Base-by-base conservation (phyloP, 1,140 invertebrate species). In the Neodiprion virginianus region DNA sequence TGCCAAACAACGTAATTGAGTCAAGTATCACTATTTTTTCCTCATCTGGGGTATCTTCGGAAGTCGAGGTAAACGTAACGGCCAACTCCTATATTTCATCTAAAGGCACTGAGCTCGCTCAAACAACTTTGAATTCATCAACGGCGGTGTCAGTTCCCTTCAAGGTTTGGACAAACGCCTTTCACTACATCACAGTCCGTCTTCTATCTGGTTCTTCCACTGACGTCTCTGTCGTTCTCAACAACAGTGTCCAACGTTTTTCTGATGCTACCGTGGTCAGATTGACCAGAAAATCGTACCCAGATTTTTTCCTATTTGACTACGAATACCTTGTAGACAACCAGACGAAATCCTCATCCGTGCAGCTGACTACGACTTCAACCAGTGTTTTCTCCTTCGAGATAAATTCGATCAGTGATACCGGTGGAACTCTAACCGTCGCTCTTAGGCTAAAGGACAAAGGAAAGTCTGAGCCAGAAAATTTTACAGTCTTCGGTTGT, bases 301-400 rank as follows among this genome's bases (percentile, higher is more conserved):
- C 92, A 14, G 91, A 93, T 67, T 94, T 93, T 79, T 95, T 94
- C 79, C 88, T 91, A 11, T 94, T 93, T 78, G 92, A 93, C 49
- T 95, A 92, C 77, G 92, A 93, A 74, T 82, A 94, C 73, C 84
- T 92, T 0, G 86, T 88, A 0, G 89, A 89, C 61, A 89, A 93
- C 71, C 90, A 75, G 84, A 92, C 72, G n/a, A 89, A 91, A 47
- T 90, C 92, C 0, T 89, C 89, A 48, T 80, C 92, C 2, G 83
- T 94, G 0, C 94, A 94, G 81, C 76, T 95, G 8, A 92, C 92
- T 0, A 89, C 89, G 0, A 85, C 89, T 49, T 88, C 89, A 68
- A 85, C 93, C 9, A 90, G 90, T 72, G 89, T 90, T 14, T 87
- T 95, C 49, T 90, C 90, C 66, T 94, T 94, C 75, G 88, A 90